phyloP scores from a whole-genome alignment of 1,140 invertebrate genomes.

The Drosophila pruinosa region DNA sequence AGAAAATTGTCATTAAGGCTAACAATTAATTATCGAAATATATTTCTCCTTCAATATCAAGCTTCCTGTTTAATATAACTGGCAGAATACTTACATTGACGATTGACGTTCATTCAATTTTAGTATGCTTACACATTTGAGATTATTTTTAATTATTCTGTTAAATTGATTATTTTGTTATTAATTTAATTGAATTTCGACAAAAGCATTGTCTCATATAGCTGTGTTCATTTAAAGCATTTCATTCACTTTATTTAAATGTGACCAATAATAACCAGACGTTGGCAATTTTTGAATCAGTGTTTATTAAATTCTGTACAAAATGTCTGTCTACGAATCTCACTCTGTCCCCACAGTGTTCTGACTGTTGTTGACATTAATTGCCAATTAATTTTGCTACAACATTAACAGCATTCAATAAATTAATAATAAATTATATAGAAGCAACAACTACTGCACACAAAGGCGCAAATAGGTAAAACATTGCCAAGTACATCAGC shows the following conservation, averaged over 20 bases:
- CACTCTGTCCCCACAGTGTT: neutral
- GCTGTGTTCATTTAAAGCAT: neutral
- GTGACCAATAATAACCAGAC: slow-evolving; percentile 28
- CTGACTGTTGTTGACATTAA: slow-evolving; percentile 52
- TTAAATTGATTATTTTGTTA: slow-evolving; percentile 32
- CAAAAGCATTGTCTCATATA: neutral
- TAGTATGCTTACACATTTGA: slow-evolving; percentile 2
- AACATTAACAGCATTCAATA: slow-evolving; percentile 48
- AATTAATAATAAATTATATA: slow-evolving; percentile 36
- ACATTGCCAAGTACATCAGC: neutral
- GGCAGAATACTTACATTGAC: neutral
- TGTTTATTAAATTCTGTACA: slow-evolving; percentile 22
- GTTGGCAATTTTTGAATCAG: slow-evolving; percentile 1
- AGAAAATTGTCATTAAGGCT: too few relatives aligned
- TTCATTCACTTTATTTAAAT: neutral
- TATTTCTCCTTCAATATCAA: too few relatives aligned
- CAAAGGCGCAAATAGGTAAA: neutral
- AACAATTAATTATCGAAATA: too few relatives aligned
- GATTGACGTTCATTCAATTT: neutral
- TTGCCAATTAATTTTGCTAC: slow-evolving; percentile 67
- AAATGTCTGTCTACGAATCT: slow-evolving; percentile 4
- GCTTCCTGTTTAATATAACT: too few relatives aligned
- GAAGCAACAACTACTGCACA: neutral
- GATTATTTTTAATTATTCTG: slow-evolving; percentile 47
- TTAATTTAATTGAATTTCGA: slow-evolving; percentile 48